These are phyloP conservation scores for Mellivora capensis DNA, from an alignment of 2,113 vertebrate species.

Conservation along the genomic window DNA sequence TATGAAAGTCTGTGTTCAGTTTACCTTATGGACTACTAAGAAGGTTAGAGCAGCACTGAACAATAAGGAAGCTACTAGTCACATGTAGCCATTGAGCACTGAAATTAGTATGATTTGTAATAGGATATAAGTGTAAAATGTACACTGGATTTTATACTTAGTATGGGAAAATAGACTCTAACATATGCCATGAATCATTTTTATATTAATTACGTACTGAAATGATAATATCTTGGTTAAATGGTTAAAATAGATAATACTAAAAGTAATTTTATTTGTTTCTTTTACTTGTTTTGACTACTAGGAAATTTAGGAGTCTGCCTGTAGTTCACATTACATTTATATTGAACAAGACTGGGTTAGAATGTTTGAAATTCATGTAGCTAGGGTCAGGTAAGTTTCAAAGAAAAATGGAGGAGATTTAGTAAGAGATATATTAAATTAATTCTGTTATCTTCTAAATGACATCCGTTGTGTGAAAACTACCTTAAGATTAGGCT, in stretches of 20 bases:
- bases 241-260: neutral
- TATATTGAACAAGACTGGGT: neutral
- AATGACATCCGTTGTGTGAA: neutral
- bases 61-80: neutral
- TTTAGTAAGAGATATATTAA: neutral
- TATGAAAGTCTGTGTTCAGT: neutral
- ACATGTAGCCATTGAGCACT: neutral
- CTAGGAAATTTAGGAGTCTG: neutral
- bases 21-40: neutral
- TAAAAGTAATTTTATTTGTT: neutral
- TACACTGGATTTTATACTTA: neutral
- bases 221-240: neutral
- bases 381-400: neutral
- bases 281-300: neutral
- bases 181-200: neutral
- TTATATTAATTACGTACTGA: neutral
- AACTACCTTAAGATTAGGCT: neutral
- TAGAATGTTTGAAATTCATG: neutral
- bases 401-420: neutral
- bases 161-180: neutral
- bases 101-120: neutral
- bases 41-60: neutral
- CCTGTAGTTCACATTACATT: neutral
- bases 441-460: neutral
- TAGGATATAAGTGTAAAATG: neutral